phyloP scores from a whole-genome alignment of 2,888 invertebrate species.

The Ametastegia equiseti region DNA sequence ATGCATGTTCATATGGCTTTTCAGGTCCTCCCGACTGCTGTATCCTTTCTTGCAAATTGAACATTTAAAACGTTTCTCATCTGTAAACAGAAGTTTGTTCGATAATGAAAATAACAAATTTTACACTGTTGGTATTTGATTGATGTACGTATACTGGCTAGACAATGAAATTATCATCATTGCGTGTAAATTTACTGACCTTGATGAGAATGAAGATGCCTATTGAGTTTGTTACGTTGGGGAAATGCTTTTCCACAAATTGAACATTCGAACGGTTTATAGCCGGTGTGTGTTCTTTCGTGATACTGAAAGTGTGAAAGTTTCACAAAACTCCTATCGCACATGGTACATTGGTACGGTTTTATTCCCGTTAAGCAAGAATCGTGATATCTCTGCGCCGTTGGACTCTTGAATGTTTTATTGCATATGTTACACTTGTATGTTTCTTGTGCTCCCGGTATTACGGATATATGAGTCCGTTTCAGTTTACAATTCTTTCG shows the following conservation, averaged over 20 bases:
- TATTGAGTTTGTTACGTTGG: constrained; percentile 83
- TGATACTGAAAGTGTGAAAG: constrained; percentile 87
- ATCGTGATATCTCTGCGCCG: constrained; percentile 69
- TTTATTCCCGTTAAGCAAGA: constrained; percentile 72
- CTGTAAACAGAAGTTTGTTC: constrained; percentile 64
- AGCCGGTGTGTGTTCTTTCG: constrained; percentile 82
- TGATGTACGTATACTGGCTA: too few species aligned
- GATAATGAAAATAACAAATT: not conserved
- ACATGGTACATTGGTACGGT: constrained; percentile 77
- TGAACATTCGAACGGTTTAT: constrained; percentile 80
- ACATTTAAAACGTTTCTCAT: constrained; percentile 79
- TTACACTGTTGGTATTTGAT: too few species aligned
- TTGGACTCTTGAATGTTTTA: constrained; percentile 82
- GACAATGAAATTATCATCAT: too few species aligned
- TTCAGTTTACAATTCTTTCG: constrained; percentile 52
- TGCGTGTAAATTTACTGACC: constrained; percentile 58
- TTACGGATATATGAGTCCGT: constrained; percentile 66
- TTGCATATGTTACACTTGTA: constrained; percentile 84
- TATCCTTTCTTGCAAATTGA: constrained; percentile 81
- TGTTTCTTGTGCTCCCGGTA: constrained; percentile 77
- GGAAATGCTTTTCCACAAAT: constrained; percentile 84
- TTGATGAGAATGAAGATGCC: constrained; percentile 79
- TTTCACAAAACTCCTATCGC: constrained; percentile 79
- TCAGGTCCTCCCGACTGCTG: constrained; percentile 79
- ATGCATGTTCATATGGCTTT: constrained; percentile 79